These are phyloP conservation scores for Plebejus argus DNA, from an alignment of 2,888 invertebrate genomes.

Conservation along the genomic window DNA sequence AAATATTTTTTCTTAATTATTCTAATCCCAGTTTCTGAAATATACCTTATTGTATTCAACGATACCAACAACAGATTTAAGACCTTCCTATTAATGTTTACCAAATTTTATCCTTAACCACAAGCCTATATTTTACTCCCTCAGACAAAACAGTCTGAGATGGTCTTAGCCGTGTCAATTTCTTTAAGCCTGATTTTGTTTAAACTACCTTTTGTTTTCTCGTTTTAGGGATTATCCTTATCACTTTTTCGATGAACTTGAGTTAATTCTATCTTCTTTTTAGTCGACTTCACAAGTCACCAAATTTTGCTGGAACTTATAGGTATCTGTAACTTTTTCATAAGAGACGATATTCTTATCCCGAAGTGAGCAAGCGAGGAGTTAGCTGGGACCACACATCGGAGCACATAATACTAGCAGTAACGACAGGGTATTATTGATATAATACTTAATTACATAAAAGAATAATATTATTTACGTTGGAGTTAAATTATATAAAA, in stretches of 20 bases:
- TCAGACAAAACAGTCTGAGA: not conserved
- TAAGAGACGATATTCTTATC: not conserved
- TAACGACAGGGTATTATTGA: no score
- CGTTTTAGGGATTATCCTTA: constrained; percentile 9
- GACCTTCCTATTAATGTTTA: not conserved
- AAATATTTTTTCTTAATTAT: not conserved
- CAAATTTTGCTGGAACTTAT: not conserved
- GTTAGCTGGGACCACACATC: no score
- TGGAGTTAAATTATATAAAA: not conserved
- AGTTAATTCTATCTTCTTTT: not conserved
- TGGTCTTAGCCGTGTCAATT: not conserved
- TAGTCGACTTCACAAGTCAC: not conserved
- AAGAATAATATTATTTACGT: not conserved
- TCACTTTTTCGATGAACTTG: constrained; percentile 9
- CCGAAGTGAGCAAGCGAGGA: no score
- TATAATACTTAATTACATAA: no score
- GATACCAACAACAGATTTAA: constrained; percentile 2
- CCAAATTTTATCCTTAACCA: not conserved
- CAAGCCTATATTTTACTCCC: not conserved
- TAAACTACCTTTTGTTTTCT: not conserved
- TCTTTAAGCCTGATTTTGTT: not conserved
- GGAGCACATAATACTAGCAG: no score
- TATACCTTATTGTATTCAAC: not conserved
- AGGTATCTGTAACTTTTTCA: not conserved
- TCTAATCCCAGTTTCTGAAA: constrained; percentile 14